Evolutionary conservation across 1,140 invertebrate species (phyloP).

Genomic region (Drosophila obscura): DNA sequence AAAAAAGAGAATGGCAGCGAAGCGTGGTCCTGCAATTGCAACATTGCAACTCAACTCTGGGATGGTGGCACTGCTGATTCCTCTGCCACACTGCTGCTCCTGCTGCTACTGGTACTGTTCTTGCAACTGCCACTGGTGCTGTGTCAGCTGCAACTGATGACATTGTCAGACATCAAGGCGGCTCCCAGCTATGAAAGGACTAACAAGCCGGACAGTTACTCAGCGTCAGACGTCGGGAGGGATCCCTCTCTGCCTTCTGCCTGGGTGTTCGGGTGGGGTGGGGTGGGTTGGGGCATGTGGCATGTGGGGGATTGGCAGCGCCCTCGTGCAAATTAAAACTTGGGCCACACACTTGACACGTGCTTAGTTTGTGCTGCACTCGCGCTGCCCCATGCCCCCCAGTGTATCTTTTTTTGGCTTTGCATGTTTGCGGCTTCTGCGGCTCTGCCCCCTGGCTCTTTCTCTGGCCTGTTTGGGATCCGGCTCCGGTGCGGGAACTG

Average conservation of each 20-base stretch:
- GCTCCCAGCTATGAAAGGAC: slow-evolving; percentile 66
- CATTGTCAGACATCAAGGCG: slow-evolving; percentile 76
- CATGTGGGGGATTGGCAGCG: slow-evolving; percentile 1
- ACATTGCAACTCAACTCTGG: slow-evolving; percentile 29
- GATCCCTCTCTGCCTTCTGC: background rate
- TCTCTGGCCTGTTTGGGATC: no score
- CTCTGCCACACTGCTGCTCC: slow-evolving; percentile 7
- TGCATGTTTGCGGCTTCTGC: slow-evolving; percentile 68
- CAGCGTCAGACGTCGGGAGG: slow-evolving; percentile 61
- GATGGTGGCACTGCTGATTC: slow-evolving; percentile 33
- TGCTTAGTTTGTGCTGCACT: slow-evolving; percentile 61
- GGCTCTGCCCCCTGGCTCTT: slow-evolving; percentile 9
- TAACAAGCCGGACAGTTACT: slow-evolving; percentile 76
- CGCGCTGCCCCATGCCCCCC: background rate
- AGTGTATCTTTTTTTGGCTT: slow-evolving; percentile 13
- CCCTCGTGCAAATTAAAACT: slow-evolving; percentile 74
- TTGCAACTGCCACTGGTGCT: slow-evolving; percentile 45
- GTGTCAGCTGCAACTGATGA: slow-evolving; percentile 81
- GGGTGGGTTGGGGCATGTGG: background rate
- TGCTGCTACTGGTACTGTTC: slow-evolving; percentile 12
- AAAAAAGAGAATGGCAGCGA: background rate
- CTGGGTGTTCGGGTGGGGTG: background rate
- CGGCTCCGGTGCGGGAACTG: no score
- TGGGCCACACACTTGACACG: slow-evolving; percentile 75
- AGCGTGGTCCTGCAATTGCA: slow-evolving; percentile 35